phyloP scores from a whole-genome alignment of 1,140 invertebrate species.

The Helicoverpa zea region DNA sequence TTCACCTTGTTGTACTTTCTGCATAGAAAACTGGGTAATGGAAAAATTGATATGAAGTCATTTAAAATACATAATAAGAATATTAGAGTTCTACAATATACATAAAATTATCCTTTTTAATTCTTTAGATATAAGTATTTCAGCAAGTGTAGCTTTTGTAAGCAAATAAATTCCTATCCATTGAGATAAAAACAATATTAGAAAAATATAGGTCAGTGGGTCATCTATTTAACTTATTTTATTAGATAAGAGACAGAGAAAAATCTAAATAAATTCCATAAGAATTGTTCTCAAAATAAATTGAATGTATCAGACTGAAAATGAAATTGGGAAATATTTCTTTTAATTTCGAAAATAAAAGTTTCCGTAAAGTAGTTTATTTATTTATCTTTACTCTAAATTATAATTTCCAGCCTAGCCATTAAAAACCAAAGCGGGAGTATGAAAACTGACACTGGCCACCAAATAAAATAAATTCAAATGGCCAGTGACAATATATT shows the following conservation, averaged over 20 bases:
- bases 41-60: no score
- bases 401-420: conserved; percentile 64
- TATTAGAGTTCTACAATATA: no score
- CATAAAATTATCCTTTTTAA: no score
- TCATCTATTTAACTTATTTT: no score
- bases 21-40: no score
- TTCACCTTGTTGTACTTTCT: no score
- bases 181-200: no score
- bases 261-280: not conserved
- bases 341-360: conserved; percentile 40
- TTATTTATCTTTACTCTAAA: conserved; percentile 31
- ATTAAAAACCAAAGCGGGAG: conserved; percentile 53
- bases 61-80: no score
- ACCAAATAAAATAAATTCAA: conserved; percentile 57
- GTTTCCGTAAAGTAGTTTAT: conserved; percentile 42
- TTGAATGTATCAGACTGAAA: conserved; percentile 2
- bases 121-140: no score
- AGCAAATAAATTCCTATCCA: no score
- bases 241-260: not conserved
- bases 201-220: no score
- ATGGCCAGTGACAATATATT: conserved; percentile 65
- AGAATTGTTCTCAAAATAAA: not conserved
- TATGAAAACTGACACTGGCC: conserved; percentile 62
- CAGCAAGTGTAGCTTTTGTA: no score
- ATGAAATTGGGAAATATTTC: conserved; percentile 22